These are phyloP conservation scores for Geodia barretti DNA, from an alignment of 37 sponge, comb jelly and placozoan genomes.

Conservation along the genomic window DNA sequence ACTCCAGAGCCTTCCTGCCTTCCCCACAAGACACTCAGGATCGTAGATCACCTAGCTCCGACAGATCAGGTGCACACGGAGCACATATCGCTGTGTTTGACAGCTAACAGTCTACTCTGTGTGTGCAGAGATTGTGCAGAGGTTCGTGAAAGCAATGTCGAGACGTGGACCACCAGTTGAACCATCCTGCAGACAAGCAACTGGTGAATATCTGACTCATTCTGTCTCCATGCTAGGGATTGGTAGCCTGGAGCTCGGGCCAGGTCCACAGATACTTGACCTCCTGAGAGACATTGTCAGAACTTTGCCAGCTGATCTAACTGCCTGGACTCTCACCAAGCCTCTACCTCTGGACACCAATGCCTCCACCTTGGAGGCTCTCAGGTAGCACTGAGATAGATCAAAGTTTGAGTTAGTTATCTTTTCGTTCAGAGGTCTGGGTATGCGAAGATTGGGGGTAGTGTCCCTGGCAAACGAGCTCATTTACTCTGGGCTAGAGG, in stretches of 20 bases:
- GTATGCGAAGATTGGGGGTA: conserved; percentile 7
- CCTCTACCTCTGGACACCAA: background rate
- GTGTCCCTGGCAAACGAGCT: conserved; percentile 52
- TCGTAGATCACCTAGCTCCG: no score
- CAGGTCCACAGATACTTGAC: background rate
- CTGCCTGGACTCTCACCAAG: background rate
- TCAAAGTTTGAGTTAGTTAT: background rate
- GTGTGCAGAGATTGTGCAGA: no score
- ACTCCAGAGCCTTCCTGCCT: no score
- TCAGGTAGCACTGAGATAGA: background rate
- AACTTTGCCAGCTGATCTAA: background rate
- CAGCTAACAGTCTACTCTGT: no score
- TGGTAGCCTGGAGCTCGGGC: background rate
- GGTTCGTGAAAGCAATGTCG: no score
- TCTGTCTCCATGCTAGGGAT: background rate
- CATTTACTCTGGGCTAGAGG: background rate
- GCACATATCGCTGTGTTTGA: no score
- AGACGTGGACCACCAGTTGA: no score
- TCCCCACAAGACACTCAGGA: no score
- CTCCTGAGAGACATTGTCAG: background rate
- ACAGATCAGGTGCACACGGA: no score
- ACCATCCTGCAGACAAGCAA: no score
- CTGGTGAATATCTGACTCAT: no score
- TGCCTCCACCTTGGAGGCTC: background rate
- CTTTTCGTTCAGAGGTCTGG: background rate